Conservation (phyloP, 1,140 invertebrate genomes). For the Hylyphantes graminicola region DNA sequence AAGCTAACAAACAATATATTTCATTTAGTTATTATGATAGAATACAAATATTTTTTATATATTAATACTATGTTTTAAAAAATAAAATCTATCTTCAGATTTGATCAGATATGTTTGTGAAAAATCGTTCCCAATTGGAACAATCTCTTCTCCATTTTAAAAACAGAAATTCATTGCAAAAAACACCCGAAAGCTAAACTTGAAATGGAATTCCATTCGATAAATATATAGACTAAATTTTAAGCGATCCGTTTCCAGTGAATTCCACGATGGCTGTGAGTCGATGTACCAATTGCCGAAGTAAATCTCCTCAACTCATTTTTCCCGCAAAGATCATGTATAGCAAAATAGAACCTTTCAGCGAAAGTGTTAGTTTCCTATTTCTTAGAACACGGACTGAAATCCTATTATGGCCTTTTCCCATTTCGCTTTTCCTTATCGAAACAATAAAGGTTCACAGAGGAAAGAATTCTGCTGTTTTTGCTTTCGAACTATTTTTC, state of each 20-base stretch:
- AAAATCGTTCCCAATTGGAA: too few relatives aligned
- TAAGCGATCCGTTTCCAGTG: slow-evolving; percentile 10
- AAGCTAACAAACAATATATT: too few relatives aligned
- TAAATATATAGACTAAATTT: slow-evolving; percentile 7
- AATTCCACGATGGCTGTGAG: slow-evolving; percentile 15
- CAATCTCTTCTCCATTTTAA: too few relatives aligned
- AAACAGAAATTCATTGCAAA: too few relatives aligned
- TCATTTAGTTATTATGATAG: too few relatives aligned
- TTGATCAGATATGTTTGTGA: too few relatives aligned
- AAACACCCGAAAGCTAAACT: background rate
- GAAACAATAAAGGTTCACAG: slow-evolving; percentile 46
- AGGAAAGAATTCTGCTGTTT: slow-evolving; percentile 7
- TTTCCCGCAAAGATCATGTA: slow-evolving; percentile 27
- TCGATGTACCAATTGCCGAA: slow-evolving; percentile 37
- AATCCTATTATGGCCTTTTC: slow-evolving; percentile 43
- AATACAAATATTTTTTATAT: too few relatives aligned
- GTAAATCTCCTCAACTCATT: slow-evolving; percentile 37
- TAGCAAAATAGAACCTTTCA: slow-evolving; percentile 43
- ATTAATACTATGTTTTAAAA: too few relatives aligned
- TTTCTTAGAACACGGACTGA: slow-evolving; percentile 36
- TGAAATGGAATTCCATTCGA: slow-evolving; percentile 23
- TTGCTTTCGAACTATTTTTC: background rate
- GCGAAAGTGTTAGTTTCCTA: slow-evolving; percentile 39
- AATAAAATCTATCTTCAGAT: too few relatives aligned
- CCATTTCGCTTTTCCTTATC: slow-evolving; percentile 45